Evolutionary conservation across 2,888 invertebrate species (phyloP), one percentile per base, ranked within the genome.

Genomic region (Phorcus lineatus): DNA sequence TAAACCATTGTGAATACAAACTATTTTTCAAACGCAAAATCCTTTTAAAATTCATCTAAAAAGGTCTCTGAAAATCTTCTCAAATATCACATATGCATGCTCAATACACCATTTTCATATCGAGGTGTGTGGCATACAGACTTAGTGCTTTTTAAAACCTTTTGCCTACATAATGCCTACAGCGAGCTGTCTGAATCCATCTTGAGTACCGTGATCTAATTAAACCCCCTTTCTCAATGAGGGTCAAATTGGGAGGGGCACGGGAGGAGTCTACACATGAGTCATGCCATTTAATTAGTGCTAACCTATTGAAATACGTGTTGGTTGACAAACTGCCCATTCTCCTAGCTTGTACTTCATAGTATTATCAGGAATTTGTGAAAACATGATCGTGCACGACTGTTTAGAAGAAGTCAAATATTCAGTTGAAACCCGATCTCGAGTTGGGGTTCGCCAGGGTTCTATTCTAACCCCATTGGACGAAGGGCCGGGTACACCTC

Each of bases 311-410:
- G 36, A 31, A 31, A 55, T 19, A 36, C 54, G 40, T 57, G 77
- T 55, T 77, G 55, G 31, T 36, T n/a, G 40, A 55, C 40, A 36
- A 55, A 77, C 77, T 55, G 16, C 19, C 53, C 67, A 55, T 74
- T 74, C 67, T 78, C 74, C 55, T 40, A 47, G 28, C 22, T 53
- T 81, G 77, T 78, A 79, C 77, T 31, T 75, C 70, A 31, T 77
- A 78, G 81, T 74, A 81, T 79, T 67, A 54, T 24, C 13, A 55
- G 57, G 53, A 75, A 54, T 70, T 81, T 81, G 79, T 81, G 70
- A 81, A 81, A 81, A 81, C 81, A 81, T 19, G 57, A 40, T 36
- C 53, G 57, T 79, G 78, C 81, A 81, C 81, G 81, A 77, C 55
- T 66, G 57, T 36, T 28, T 57, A 22, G 36, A 74, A 74, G 57